A percentile compares a stretch with the other conserved stretches of the same genome.
phyloP scores from a whole-genome alignment of 2,888 invertebrate species.

The Caenorhabditis sp. region DNA sequence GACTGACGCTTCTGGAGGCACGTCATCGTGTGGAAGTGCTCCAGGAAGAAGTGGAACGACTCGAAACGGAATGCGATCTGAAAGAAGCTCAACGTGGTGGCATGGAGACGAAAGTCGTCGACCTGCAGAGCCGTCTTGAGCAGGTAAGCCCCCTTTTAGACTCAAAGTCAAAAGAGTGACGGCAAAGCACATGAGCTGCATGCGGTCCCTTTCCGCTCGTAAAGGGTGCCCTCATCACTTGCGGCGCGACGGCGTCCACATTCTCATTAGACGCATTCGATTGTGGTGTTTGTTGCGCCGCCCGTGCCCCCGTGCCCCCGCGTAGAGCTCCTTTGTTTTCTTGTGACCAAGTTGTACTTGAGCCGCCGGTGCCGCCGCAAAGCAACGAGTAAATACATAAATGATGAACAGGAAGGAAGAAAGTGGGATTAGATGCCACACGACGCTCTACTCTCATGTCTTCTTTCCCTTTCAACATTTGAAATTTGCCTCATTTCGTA shows the following conservation, averaged over 20 bases:
- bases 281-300: conserved; percentile 19
- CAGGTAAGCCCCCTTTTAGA: conserved; percentile 24
- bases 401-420: conserved; percentile 34
- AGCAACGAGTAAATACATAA: conserved; percentile 51
- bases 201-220: conserved; percentile 30
- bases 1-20: conserved; percentile 58
- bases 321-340: conserved; percentile 16
- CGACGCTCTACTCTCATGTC: neutral
- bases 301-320: neutral
- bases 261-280: conserved; percentile 42
- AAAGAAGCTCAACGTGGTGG: conserved; percentile 60
- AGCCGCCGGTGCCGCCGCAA: neutral
- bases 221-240: conserved; percentile 22
- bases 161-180: neutral
- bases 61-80: conserved; percentile 64
- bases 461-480: neutral
- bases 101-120: conserved; percentile 51
- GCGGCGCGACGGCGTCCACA: conserved; percentile 1
- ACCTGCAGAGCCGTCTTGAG: conserved; percentile 51
- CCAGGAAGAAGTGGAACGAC: conserved; percentile 67
- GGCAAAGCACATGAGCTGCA: neutral
- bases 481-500: neutral
- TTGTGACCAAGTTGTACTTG: neutral
- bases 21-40: conserved; percentile 61
- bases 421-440: conserved; percentile 43